Evolutionary conservation across 2,113 vertebrate species (phyloP).

Genomic region (Brachirus orientalis): DNA sequence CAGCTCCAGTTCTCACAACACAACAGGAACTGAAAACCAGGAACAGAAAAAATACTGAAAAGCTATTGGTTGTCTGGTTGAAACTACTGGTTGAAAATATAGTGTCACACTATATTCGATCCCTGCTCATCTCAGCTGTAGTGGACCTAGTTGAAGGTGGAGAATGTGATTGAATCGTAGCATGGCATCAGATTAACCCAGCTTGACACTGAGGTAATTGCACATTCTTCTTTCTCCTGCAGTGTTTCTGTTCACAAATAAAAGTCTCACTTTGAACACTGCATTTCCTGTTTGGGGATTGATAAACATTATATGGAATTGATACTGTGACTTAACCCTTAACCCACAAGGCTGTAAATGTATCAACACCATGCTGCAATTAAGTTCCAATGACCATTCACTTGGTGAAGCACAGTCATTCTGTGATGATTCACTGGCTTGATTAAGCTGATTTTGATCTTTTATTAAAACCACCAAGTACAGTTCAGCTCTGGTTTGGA

Average conservation of each 20-base stretch:
- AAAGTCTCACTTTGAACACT: conserved; percentile 60
- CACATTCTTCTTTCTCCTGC: conserved; percentile 33
- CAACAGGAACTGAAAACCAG: not conserved
- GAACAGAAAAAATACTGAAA: not conserved
- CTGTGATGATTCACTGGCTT: not conserved
- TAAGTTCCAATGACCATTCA: conserved; percentile 11
- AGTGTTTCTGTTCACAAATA: conserved; percentile 40
- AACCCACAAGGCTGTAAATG: conserved; percentile 4
- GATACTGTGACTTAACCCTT: conserved; percentile 23
- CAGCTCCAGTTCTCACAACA: conserved; percentile 21
- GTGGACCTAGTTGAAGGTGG: conserved; percentile 37
- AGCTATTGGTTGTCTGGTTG: conserved; percentile 34
- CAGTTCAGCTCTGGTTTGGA: no score
- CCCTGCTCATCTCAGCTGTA: conserved; percentile 45
- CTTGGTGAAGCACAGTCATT: not conserved
- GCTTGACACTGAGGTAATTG: conserved; percentile 67
- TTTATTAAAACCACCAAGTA: conserved; percentile 19
- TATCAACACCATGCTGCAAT: conserved; percentile 12
- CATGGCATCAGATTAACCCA: conserved; percentile 66
- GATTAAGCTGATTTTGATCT: not conserved
- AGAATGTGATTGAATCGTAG: conserved; percentile 58
- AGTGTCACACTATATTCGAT: conserved; percentile 57
- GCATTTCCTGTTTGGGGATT: conserved; percentile 43
- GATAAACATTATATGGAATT: conserved; percentile 37
- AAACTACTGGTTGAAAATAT: conserved; percentile 43